Evolutionary conservation across 2,113 vertebrate genomes (phyloP).

Genomic region (Saimiri boliviensis): DNA sequence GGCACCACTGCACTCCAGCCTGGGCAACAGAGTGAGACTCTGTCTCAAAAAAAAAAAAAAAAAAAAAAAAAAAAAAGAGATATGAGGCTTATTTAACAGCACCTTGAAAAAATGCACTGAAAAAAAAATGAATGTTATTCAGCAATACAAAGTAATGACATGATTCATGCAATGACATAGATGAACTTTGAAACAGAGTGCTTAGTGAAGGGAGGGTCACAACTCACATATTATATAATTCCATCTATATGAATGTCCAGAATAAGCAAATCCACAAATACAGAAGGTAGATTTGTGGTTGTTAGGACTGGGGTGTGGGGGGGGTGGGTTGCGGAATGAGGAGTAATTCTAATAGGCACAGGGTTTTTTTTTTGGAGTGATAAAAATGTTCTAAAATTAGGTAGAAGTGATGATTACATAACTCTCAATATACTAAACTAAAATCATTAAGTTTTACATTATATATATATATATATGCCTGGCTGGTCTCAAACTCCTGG

Average conservation of each 20-base stretch:
- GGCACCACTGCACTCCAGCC: too few relatives aligned
- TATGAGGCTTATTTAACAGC: too few relatives aligned
- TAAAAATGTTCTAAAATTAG: background rate
- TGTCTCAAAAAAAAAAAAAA: too few relatives aligned
- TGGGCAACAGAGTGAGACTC: too few relatives aligned
- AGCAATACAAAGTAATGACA: background rate
- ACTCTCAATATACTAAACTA: background rate
- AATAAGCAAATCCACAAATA: background rate
- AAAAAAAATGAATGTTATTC: background rate
- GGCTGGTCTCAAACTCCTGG: too few relatives aligned
- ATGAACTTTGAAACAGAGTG: background rate
- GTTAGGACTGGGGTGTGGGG: background rate
- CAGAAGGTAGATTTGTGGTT: background rate
- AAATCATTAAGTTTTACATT: background rate
- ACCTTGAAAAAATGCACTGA: too few relatives aligned
- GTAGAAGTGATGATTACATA: background rate
- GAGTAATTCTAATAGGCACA: background rate
- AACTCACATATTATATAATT: background rate
- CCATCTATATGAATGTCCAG: background rate
- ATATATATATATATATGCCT: background rate
- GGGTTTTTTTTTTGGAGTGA: background rate
- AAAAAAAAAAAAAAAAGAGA: too few relatives aligned
- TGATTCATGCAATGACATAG: background rate
- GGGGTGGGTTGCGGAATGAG: too few relatives aligned
- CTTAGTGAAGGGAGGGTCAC: background rate